Evolutionary conservation across 35 echinoderm and acorn worm species (phyloP), one percentile per base, ranked within the genome.

Genomic region (Heliocidaris erythrogramma): DNA sequence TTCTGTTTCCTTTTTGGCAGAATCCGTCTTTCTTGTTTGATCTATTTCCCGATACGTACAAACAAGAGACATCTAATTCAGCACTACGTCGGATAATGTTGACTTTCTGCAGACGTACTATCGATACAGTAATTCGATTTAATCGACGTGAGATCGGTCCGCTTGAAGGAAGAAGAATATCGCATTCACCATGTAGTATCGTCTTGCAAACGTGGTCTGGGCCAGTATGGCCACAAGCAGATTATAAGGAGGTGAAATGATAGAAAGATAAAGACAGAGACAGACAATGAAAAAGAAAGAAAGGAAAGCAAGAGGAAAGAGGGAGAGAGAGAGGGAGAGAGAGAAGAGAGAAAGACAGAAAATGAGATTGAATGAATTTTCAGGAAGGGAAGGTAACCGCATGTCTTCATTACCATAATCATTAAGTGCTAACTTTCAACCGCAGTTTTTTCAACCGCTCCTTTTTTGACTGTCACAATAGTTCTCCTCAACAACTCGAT

Each of bases 61-160:
- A 78, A 78, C 65, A 78, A 21, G 21, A n/a, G 65, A 78, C 18
- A 78, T 18, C 65, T 18, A 6, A 78, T 78, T n/a, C 65, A n/a
- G 4, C 65, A n/a, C 18, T 27, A 78, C n/a, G 65, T 78, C 65
- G 21, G 65, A 78, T 78, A 78, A 78, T 78, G 65, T 78, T 78
- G 65, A 78, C 65, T 78, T 78, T 78, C 65, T 78, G 65, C 65
- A 78, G 65, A 78, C 65, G 65, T 78, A 78, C 18, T 21, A 78
- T n/a, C 21, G 7, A 78, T n/a, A 78, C 18, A 78, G 65, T 78
- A 78, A 78, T 78, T 78, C 65, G 65, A 78, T 78, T 78, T 69
- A 69, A 69, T 78, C 65, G 65, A 78, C 65, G 2, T 78, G 65
- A 7, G 65, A 78, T 78, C 65, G 65, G 65, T 78, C 7, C 27